Evolutionary conservation across 2,888 invertebrate genomes (phyloP), one percentile per base, ranked within the genome.

Genomic region (Diaprepes abbreviatus): DNA sequence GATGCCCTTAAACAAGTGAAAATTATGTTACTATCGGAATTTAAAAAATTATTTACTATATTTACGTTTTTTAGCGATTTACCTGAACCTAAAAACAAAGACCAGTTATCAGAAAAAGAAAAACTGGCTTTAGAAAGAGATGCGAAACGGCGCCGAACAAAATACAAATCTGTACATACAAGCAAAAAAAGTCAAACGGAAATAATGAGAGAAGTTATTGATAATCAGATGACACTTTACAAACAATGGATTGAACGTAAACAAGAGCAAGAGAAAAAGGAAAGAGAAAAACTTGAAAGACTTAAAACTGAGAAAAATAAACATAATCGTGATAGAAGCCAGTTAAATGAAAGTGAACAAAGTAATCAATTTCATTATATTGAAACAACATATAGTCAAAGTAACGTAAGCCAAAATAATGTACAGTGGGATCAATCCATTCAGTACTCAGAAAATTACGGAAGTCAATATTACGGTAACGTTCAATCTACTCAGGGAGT

Each of bases 181-280:
- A 88, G 87, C 75, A 85, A 85, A 75, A 78, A 78, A 72, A 88
- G 87, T 80, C 87, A 89, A 78, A 88, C 87, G 0, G 87, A 89
- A 79, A 86, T 88, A 7, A 82, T 89, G 38, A 83, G 88, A 1
- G 89, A 88, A 75, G 86, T 90, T 36, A 89, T 90, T 73, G 84
- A 81, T 79, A 88, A 86, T 76, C 92, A 85, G 76, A 85, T 84
- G 84, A 81, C 81, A 28, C 66, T 79, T 40, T 84, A 82, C 58
- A 74, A 72, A 38, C 82, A 83, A 17, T 83, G 80, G 80, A 64
- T 81, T 10, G 57, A 62, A 38, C 50, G 48, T n/a, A 72, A 69
- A 31, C 50, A 58, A 21, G 63, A 66, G 14, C 45, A 64, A 45
- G 64, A 71, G 50, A 36, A 14, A 31, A 33, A 16, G 28, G 67